Conservation (phyloP, 1,140 invertebrate species). For the Sarcophaga bullata region DNA sequence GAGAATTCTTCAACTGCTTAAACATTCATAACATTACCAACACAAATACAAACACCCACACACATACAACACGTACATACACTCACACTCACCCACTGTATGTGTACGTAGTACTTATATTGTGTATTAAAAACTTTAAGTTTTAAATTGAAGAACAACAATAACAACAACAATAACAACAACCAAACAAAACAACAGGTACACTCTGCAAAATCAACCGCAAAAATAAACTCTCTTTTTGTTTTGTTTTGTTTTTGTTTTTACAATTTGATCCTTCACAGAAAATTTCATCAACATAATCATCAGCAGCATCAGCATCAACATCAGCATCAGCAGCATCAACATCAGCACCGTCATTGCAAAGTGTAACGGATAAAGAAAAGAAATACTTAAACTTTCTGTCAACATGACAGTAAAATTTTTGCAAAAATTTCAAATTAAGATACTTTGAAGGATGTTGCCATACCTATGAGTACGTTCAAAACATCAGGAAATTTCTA, state of each 20-base stretch:
- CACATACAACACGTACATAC: too few species aligned
- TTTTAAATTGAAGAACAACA: background rate
- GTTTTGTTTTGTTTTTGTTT: background rate
- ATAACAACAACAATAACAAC: background rate
- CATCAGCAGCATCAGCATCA: too few species aligned
- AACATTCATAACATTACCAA: slow-evolving; percentile 29
- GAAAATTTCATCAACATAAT: background rate
- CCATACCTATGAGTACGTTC: too few species aligned
- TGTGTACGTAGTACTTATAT: background rate
- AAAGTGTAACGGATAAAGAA: too few species aligned
- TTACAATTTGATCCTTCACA: background rate
- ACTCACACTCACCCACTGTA: too few species aligned
- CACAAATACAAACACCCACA: background rate
- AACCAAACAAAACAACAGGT: background rate
- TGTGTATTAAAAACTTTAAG: slow-evolving; percentile 11
- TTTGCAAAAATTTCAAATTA: too few species aligned
- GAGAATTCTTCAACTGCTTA: slow-evolving; percentile 19
- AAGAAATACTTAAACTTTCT: too few species aligned
- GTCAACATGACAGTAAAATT: too few species aligned
- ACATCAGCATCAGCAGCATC: too few species aligned
- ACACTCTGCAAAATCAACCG: background rate
- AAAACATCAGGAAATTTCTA: too few species aligned
- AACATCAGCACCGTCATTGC: too few species aligned
- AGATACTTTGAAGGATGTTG: too few species aligned
- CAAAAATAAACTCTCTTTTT: background rate